Percentiles rank a stretch among this genome's conserved stretches.
Conservation (phyloP, 2,797 vertebrate genomes). For the Dromococcyx pavoninus region DNA sequence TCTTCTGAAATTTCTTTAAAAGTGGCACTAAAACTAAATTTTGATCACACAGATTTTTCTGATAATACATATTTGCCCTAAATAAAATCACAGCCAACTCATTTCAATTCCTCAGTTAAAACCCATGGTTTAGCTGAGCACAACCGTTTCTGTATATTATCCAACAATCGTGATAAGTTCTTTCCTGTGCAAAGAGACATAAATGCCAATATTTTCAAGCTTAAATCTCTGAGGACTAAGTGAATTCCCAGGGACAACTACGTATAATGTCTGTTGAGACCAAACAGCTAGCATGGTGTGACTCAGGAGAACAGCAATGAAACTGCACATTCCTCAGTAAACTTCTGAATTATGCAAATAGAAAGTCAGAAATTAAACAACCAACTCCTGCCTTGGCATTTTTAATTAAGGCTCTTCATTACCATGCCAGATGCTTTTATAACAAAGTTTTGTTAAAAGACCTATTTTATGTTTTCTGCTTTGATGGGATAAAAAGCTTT, state of each 20-base stretch:
- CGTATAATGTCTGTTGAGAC: not conserved
- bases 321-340: not conserved
- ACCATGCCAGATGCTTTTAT: not conserved
- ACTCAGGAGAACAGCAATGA: not conserved
- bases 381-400: not conserved
- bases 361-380: conserved; percentile 11
- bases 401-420: conserved; percentile 24
- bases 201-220: not conserved
- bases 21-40: not conserved
- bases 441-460: not conserved
- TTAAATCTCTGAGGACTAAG: not conserved
- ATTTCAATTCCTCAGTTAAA: not conserved
- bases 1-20: not conserved
- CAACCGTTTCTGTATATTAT: not conserved
- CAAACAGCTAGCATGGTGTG: not conserved
- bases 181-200: not conserved
- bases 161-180: rapidly evolving
- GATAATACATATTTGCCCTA: not conserved
- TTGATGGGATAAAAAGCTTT: not conserved
- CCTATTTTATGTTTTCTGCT: not conserved
- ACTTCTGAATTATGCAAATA: conserved; percentile 13
- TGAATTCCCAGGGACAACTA: not conserved
- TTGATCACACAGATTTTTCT: not conserved
- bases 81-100: not conserved
- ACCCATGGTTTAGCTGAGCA: not conserved